These are phyloP conservation scores for Gerris lacustris DNA, from an alignment of 2,888 invertebrate species.

Conservation along the genomic window DNA sequence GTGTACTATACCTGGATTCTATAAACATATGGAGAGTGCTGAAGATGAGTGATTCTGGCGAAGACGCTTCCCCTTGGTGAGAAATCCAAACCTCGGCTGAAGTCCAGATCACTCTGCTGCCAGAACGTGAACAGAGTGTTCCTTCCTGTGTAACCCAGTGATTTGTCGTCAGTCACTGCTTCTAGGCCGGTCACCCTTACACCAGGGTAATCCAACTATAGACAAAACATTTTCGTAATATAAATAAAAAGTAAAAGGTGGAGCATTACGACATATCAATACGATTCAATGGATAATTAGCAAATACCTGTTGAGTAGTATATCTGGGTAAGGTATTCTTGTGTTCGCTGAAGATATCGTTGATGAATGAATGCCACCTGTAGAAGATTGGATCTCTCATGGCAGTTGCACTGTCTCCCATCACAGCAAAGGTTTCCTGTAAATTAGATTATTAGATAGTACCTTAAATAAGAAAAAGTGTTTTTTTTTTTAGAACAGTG, in stretches of 20 bases:
- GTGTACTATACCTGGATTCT: slow-evolving; percentile 37
- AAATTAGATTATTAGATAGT: slow-evolving; percentile 10
- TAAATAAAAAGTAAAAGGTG: too few species aligned
- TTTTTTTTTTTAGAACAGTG: background rate
- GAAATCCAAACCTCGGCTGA: slow-evolving; percentile 72
- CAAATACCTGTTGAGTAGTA: slow-evolving; percentile 43
- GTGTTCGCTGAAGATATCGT: slow-evolving; percentile 62
- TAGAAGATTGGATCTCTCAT: slow-evolving; percentile 82
- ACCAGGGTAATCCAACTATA: slow-evolving; percentile 50
- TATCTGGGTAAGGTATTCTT: slow-evolving; percentile 60
- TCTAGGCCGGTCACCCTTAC: slow-evolving; percentile 48
- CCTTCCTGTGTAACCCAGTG: slow-evolving; percentile 1
- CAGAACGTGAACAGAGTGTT: slow-evolving; percentile 59
- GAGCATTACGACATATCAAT: too few species aligned
- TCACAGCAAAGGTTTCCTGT: slow-evolving; percentile 66
- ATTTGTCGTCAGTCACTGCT: slow-evolving; percentile 39
- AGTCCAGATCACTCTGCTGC: slow-evolving; percentile 65
- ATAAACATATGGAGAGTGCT: slow-evolving; percentile 59
- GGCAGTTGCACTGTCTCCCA: slow-evolving; percentile 71
- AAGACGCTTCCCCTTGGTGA: slow-evolving; percentile 60
- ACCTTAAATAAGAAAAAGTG: background rate
- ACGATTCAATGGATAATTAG: too few species aligned
- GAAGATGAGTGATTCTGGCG: slow-evolving; percentile 63
- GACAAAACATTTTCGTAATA: too few species aligned
- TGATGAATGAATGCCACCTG: slow-evolving; percentile 69